phyloP scores from a whole-genome alignment of 2,888 invertebrate species.

The Hypolimnas misippus region DNA sequence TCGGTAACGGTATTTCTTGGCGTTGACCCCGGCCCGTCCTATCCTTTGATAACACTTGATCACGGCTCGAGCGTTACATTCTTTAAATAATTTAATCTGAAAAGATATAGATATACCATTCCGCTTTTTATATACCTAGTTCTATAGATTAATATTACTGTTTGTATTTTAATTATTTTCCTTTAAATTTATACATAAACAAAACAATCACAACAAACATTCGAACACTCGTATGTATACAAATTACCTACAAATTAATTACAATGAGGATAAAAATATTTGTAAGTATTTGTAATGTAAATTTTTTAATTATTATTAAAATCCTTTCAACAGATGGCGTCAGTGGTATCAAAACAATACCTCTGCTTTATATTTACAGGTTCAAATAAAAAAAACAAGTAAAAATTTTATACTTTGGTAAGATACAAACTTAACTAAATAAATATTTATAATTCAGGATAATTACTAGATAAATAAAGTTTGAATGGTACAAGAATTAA shows the following conservation, averaged over 20 bases:
- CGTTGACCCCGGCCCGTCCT: slow-evolving; percentile 39
- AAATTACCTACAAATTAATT: too few relatives aligned
- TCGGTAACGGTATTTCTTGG: slow-evolving; percentile 58
- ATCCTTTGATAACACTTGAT: slow-evolving; percentile 14
- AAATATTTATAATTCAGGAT: not conserved
- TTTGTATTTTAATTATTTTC: not conserved
- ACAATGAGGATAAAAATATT: too few relatives aligned
- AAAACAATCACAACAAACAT: too few relatives aligned
- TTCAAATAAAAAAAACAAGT: not conserved
- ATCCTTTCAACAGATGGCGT: slow-evolving; percentile 67
- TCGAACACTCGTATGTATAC: too few relatives aligned
- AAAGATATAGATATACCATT: not conserved
- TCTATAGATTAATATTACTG: not conserved
- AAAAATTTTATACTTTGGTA: not conserved
- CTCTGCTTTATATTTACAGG: slow-evolving; percentile 24
- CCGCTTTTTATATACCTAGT: not conserved
- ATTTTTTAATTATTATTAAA: slow-evolving; percentile 1
- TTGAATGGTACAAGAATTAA: too few relatives aligned
- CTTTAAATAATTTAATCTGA: not conserved
- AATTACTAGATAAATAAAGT: not conserved
- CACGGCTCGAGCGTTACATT: slow-evolving; percentile 8
- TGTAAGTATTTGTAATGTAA: too few relatives aligned
- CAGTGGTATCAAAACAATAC: slow-evolving; percentile 60
- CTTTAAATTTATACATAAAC: too few relatives aligned
- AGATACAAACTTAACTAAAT: not conserved